Evolutionary conservation across 2,888 invertebrate genomes (phyloP).

Genomic region (Agrochola litura): DNA sequence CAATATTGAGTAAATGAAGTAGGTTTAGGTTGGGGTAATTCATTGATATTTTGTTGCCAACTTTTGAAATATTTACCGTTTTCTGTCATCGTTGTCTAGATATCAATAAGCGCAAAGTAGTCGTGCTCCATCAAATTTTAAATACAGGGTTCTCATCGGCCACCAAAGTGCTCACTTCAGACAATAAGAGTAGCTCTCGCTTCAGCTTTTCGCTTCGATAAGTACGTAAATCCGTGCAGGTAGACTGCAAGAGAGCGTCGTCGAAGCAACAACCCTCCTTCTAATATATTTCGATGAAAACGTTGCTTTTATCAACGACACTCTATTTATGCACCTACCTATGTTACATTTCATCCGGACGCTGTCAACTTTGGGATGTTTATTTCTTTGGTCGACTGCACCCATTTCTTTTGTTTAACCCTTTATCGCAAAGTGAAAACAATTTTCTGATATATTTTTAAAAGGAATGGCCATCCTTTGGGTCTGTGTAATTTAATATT

Average conservation of each 20-base stretch:
- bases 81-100: not conserved
- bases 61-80: not conserved
- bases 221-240: slow-evolving; percentile 43
- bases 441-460: slow-evolving; percentile 17
- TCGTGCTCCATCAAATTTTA: slow-evolving; percentile 21
- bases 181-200: slow-evolving; percentile 39
- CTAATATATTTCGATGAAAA: slow-evolving; percentile 47
- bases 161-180: slow-evolving; percentile 38
- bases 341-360: slow-evolving; percentile 14
- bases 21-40: not conserved
- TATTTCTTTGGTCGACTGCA: slow-evolving; percentile 20
- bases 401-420: slow-evolving; percentile 20
- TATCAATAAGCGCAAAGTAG: slow-evolving; percentile 4
- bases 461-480: slow-evolving; percentile 9
- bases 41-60: not conserved
- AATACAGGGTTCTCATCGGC: slow-evolving; percentile 31
- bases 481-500: slow-evolving; percentile 34
- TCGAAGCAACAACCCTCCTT: slow-evolving; percentile 10
- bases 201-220: slow-evolving; percentile 40
- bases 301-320: slow-evolving; percentile 36
- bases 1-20: too few species aligned
- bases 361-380: slow-evolving; percentile 25
- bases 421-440: slow-evolving; percentile 32
- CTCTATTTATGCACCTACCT: too few species aligned
- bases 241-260: slow-evolving; percentile 23